These are phyloP conservation scores for Neuroterus valhalla DNA, from an alignment of 1,140 invertebrate genomes.

Conservation along the genomic window DNA sequence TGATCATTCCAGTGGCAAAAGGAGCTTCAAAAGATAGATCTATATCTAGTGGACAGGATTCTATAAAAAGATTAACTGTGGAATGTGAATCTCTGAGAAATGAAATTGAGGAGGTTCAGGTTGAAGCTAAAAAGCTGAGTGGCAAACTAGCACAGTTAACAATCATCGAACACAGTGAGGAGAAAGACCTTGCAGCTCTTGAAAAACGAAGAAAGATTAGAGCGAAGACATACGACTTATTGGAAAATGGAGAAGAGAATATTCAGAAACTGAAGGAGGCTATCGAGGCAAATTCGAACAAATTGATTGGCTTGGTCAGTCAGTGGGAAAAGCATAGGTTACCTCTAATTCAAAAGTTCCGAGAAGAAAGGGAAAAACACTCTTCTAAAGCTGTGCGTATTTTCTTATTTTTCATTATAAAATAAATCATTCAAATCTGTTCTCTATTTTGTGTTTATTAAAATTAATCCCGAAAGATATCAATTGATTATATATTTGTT, in stretches of 20 bases:
- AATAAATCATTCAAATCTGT: slow-evolving; percentile 30
- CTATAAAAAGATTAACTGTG: slow-evolving; percentile 54
- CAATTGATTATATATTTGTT: slow-evolving; percentile 5
- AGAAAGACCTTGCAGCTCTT: slow-evolving; percentile 67
- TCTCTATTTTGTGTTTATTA: too few species aligned
- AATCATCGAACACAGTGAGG: slow-evolving; percentile 64
- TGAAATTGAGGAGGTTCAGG: slow-evolving; percentile 64
- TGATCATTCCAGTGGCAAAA: neutral
- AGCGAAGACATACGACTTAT: slow-evolving; percentile 79
- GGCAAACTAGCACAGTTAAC: slow-evolving; percentile 63
- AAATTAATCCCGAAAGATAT: slow-evolving; percentile 32
- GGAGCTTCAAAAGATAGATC: neutral
- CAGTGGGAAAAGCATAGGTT: slow-evolving; percentile 83
- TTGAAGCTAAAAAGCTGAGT: slow-evolving; percentile 66
- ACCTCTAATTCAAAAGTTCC: slow-evolving; percentile 80
- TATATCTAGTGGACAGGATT: slow-evolving; percentile 39
- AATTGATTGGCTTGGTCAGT: slow-evolving; percentile 78
- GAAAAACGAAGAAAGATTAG: slow-evolving; percentile 76
- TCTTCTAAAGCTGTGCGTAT: slow-evolving; percentile 78
- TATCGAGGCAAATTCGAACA: slow-evolving; percentile 78
- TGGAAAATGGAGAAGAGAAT: slow-evolving; percentile 80
- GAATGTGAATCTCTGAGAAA: slow-evolving; percentile 66
- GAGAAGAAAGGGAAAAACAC: slow-evolving; percentile 77
- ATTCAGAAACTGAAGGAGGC: slow-evolving; percentile 78
- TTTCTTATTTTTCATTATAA: slow-evolving; percentile 34